Evolutionary conservation across 2,888 invertebrate genomes (phyloP).

Genomic region (Balanococcus diminutus): DNA sequence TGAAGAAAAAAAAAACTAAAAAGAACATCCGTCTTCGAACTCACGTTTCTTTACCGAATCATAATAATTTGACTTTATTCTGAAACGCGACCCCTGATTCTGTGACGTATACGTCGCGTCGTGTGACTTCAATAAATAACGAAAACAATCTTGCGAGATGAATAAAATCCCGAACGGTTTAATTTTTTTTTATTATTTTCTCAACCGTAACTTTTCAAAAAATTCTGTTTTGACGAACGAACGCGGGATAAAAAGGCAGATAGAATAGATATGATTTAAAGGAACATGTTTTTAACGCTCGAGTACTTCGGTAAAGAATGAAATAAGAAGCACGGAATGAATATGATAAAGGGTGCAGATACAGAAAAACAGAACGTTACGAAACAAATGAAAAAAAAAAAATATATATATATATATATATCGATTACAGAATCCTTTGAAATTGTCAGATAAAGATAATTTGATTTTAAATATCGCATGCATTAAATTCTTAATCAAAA

Average conservation of each 20-base stretch:
- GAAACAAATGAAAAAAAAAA: background rate
- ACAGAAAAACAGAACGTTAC: background rate
- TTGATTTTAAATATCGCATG: background rate
- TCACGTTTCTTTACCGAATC: background rate
- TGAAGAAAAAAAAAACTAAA: constrained; percentile 9
- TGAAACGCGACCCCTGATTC: background rate
- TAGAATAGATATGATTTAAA: background rate
- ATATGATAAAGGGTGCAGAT: background rate
- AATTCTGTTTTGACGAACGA: background rate
- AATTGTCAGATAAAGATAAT: background rate
- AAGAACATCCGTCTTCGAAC: background rate
- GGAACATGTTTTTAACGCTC: constrained; percentile 5
- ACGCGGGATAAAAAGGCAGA: background rate
- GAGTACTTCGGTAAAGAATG: background rate
- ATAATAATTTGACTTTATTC: background rate
- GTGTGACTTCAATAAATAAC: background rate
- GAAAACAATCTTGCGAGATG: background rate
- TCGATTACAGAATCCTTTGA: background rate
- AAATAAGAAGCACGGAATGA: background rate
- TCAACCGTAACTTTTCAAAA: background rate
- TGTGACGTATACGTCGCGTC: background rate
- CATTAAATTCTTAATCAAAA: background rate
- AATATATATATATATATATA: background rate
- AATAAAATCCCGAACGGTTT: background rate
- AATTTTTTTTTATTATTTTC: background rate